Percentiles rank a stretch among this genome's conserved stretches.
These are phyloP conservation scores for Listronotus bonariensis DNA, from an alignment of 1,140 invertebrate genomes.

Conservation along the genomic window DNA sequence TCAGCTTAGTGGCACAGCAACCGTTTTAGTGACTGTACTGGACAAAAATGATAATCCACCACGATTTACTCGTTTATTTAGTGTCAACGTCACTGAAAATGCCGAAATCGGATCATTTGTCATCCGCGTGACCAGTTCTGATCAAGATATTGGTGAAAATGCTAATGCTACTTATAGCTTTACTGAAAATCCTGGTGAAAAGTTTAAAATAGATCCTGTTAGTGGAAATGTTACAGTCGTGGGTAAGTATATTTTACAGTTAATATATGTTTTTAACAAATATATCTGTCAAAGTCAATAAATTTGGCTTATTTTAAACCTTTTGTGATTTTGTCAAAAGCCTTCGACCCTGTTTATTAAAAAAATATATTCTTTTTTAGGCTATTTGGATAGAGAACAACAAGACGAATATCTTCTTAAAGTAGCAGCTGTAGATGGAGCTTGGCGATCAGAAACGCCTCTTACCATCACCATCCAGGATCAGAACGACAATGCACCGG, in stretches of 20 bases:
- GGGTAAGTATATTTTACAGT: slow-evolving; percentile 25
- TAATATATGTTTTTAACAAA: neutral
- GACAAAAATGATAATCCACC: slow-evolving; percentile 97
- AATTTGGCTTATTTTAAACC: slow-evolving; percentile 38
- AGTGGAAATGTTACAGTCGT: slow-evolving; percentile 91
- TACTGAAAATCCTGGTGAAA: slow-evolving; percentile 83
- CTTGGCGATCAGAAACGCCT: slow-evolving; percentile 86
- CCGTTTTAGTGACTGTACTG: slow-evolving; percentile 79
- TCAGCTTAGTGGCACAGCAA: slow-evolving; percentile 79
- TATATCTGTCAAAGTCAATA: neutral
- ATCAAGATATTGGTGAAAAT: slow-evolving; percentile 84
- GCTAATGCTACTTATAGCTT: slow-evolving; percentile 89
- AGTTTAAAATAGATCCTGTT: slow-evolving; percentile 85
- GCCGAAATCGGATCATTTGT: slow-evolving; percentile 90
- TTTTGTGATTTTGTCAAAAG: too few species aligned
- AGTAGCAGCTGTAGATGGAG: slow-evolving; percentile 84
- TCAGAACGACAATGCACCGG: slow-evolving; percentile 92
- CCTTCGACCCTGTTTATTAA: too few species aligned
- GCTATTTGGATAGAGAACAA: slow-evolving; percentile 80
- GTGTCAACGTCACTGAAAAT: slow-evolving; percentile 95
- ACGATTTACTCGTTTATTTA: slow-evolving; percentile 88
- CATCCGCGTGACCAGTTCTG: slow-evolving; percentile 88
- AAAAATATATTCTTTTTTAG: slow-evolving; percentile 41
- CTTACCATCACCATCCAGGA: slow-evolving; percentile 92
- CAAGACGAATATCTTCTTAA: slow-evolving; percentile 90